These are phyloP conservation scores for Schizopygopsis malacanthus DNA, from an alignment of 2,797 vertebrate genomes.

Conservation along the genomic window DNA sequence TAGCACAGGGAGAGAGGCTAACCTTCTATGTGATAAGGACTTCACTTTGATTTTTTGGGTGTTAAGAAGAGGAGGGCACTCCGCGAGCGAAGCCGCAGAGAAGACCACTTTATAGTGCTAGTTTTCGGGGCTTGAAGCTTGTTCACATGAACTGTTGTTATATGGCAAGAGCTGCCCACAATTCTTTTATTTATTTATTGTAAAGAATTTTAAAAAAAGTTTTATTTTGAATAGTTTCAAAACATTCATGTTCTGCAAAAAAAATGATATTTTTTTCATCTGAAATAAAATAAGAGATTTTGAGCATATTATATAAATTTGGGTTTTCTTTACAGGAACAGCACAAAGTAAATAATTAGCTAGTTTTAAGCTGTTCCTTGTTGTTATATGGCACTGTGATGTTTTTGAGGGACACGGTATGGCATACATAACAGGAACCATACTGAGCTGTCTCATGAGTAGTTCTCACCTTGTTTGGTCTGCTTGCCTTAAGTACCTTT, in stretches of 20 bases:
- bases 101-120: not conserved
- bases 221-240: no score
- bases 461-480: slow-evolving; percentile 66
- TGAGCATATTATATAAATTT: no score
- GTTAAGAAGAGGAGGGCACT: no score
- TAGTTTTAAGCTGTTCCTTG: not conserved
- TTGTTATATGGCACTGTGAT: no score
- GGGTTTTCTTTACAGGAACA: not conserved
- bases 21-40: no score
- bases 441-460: not conserved
- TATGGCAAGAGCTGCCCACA: not conserved
- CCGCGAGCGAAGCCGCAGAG: no score
- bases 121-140: not conserved
- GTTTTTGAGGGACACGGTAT: not conserved
- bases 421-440: not conserved
- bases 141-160: not conserved
- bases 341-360: not conserved
- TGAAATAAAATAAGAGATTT: not conserved
- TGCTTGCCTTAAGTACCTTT: slow-evolving; percentile 46
- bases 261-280: no score
- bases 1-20: no score
- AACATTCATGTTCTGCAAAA: not conserved
- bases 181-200: no score
- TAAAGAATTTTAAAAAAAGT: no score
- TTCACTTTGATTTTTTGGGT: no score